Evolutionary conservation across 2,797 vertebrate species (phyloP).

Genomic region (Capromys pilorides): DNA sequence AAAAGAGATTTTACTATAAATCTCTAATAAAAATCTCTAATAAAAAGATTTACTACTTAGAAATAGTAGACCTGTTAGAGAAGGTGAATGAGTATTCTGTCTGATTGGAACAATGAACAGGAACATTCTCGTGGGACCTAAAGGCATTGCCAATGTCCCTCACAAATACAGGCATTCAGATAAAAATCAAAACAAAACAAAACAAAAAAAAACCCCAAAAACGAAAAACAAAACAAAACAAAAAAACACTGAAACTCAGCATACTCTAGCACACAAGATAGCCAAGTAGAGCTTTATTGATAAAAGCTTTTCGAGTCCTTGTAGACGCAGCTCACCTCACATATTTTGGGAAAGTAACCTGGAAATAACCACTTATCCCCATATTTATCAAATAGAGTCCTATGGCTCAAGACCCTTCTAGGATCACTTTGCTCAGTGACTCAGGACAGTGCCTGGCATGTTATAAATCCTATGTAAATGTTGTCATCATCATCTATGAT

Average conservation of each 20-base stretch:
- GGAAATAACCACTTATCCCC: neutral
- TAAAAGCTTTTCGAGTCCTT: neutral
- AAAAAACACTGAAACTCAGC: neutral
- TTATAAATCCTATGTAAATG: neutral
- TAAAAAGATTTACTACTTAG: neutral
- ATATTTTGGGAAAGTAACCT: neutral
- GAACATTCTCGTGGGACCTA: neutral
- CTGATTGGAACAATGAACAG: neutral
- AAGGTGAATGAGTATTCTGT: neutral
- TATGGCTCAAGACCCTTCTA: neutral
- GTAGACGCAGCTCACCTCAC: neutral
- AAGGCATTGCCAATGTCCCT: neutral
- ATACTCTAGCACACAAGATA: neutral
- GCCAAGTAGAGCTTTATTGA: neutral
- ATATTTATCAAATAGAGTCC: neutral
- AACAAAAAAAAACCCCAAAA: too few relatives aligned
- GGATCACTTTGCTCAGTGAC: neutral
- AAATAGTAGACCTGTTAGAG: neutral
- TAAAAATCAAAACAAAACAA: neutral
- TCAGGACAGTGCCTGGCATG: neutral
- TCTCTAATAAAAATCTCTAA: too few relatives aligned
- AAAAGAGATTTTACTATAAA: neutral
- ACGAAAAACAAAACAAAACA: neutral
- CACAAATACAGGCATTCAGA: neutral
- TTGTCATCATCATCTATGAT: neutral